Evolutionary conservation across 1,140 invertebrate species (phyloP).

Genomic region (Holotrichia oblita): DNA sequence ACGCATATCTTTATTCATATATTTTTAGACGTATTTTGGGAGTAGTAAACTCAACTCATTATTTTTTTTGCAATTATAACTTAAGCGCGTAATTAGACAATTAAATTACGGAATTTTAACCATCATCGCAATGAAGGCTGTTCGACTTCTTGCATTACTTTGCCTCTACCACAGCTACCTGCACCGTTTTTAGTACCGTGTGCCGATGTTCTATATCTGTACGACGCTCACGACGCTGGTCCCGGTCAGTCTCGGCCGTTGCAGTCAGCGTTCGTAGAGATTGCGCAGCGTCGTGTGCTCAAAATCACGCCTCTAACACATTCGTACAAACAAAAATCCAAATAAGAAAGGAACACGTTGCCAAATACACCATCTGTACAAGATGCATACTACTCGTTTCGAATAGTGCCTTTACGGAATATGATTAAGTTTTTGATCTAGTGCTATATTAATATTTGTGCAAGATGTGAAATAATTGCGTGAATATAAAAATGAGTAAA

Average conservation of each 20-base stretch:
- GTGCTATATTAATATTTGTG: conserved; percentile 17
- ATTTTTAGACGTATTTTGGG: not conserved
- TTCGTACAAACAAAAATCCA: conserved; percentile 40
- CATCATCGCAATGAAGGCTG: not conserved
- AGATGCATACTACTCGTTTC: not conserved
- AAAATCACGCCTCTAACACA: conserved; percentile 34
- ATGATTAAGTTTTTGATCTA: conserved; percentile 30
- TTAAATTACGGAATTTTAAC: conserved; percentile 24
- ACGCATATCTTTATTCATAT: not conserved
- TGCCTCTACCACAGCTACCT: conserved; percentile 30
- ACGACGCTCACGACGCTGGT: conserved; percentile 45
- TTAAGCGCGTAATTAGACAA: not conserved
- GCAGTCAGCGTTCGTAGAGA: conserved; percentile 37
- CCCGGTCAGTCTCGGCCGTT: conserved; percentile 50
- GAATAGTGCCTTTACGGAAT: not conserved
- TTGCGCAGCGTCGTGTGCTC: conserved; percentile 30
- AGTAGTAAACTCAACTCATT: not conserved
- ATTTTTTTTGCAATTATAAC: not conserved
- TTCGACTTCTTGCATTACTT: conserved; percentile 36
- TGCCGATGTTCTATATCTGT: conserved; percentile 51
- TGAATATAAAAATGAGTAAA: conserved; percentile 47
- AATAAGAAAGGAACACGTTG: conserved; percentile 18
- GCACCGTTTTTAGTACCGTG: conserved; percentile 48
- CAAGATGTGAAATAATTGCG: not conserved
- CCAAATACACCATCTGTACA: not conserved